phyloP scores from a whole-genome alignment of 92 coral and sea anemone genomes.

The Meandrina meandrites region DNA sequence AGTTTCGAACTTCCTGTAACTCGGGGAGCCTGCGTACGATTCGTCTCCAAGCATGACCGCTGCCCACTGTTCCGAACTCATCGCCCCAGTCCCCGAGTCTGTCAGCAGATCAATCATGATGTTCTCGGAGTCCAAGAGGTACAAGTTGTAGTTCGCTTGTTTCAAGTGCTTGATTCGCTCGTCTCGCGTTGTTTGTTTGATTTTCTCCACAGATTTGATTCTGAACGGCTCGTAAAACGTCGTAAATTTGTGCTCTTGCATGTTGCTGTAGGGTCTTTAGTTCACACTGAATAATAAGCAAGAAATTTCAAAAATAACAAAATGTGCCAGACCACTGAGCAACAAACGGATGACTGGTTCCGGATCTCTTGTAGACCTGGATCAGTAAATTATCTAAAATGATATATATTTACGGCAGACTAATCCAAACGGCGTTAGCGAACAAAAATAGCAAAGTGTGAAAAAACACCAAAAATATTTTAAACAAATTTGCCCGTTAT shows the following conservation, averaged over 20 bases:
- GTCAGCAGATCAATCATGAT: constrained; percentile 70
- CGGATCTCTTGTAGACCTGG: too few relatives aligned
- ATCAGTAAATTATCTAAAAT: too few relatives aligned
- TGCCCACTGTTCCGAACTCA: constrained; percentile 82
- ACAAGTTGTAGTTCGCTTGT: constrained; percentile 69
- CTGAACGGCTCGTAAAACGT: constrained; percentile 72
- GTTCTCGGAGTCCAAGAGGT: constrained; percentile 65
- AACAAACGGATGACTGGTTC: too few relatives aligned
- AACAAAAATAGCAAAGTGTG: too few relatives aligned
- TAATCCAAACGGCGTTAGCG: too few relatives aligned
- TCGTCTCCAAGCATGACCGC: constrained; percentile 83
- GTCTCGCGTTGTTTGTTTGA: constrained; percentile 61
- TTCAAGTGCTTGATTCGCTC: constrained; percentile 58
- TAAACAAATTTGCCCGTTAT: too few relatives aligned
- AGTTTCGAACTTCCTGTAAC: constrained; percentile 67
- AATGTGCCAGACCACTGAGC: too few relatives aligned
- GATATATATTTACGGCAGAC: too few relatives aligned
- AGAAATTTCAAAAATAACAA: background rate
- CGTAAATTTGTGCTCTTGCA: constrained; percentile 47
- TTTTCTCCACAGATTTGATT: constrained; percentile 68
- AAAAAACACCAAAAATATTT: too few relatives aligned
- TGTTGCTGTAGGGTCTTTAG: background rate
- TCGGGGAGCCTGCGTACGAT: constrained; percentile 81
- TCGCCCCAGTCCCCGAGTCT: constrained; percentile 83
- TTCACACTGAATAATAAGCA: constrained; percentile 10